Base-by-base conservation (phyloP, 2,113 vertebrate genomes). In the Dasyurus viverrinus region DNA sequence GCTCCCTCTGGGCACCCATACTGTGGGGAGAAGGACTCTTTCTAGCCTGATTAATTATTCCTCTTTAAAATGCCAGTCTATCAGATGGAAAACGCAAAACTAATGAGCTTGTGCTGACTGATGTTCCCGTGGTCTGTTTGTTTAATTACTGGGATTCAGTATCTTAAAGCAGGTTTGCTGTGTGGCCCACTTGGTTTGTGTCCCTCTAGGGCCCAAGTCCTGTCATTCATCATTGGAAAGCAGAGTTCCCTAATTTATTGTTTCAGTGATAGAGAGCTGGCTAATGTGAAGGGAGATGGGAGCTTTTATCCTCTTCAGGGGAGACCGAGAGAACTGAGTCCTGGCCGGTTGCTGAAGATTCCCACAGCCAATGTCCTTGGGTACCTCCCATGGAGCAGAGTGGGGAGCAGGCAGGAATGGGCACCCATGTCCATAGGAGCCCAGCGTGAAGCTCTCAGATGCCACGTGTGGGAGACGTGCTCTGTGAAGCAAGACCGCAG, bases 351-450 rank as follows among this genome's bases (percentile, higher is more conserved):
- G 57, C 36, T 90, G 36, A 92, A 93, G 92, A 48, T 60, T 23
- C 90, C 90, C 25, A 92, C 94, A 95, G 95, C 53, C 91, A 93
- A 53, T 90, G 9, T 91, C 54, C 30, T 54, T 90, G 92, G 93
- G 54, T 96, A 94, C 55, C 3, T 93, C 89, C 11, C 27, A 76
- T 48, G 12, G 90, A 14, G 36, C 3, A 55, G 46, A 60, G 57
- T 30, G 60, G 30, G 30, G 26, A 60, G 27, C 57, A 60, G 27
- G 57, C 10, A 30, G 26, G 57, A 92, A 7, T 3, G 57, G 26
- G 57, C 1, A 8, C 57, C 27, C 27, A 10, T 26, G 54, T 14
- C 23, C 90, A 94, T 95, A 95, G 10, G 12, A 25, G 25, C 27
- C 91, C 93, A 90, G 90, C 89, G 50, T 91, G 24, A 42, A 54